Evolutionary conservation across 2,797 vertebrate species (phyloP).

Genomic region (Diplodus sargus): DNA sequence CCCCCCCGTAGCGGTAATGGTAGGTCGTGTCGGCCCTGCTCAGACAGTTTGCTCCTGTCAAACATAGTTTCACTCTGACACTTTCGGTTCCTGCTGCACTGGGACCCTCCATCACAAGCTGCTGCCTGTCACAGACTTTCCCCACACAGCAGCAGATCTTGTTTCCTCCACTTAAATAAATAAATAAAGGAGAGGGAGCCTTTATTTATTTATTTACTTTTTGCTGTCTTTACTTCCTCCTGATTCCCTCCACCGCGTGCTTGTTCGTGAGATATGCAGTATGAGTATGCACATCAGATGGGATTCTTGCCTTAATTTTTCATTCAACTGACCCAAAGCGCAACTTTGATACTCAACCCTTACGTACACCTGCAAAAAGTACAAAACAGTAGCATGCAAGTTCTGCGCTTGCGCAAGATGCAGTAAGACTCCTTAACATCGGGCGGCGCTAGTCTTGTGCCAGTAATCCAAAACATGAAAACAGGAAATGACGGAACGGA

Average conservation of each 20-base stretch:
- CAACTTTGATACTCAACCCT: neutral
- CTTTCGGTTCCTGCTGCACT: conserved; percentile 54
- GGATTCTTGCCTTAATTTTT: neutral
- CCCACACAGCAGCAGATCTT: conserved; percentile 35
- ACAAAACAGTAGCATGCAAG: too few relatives aligned
- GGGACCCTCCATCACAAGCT: conserved; percentile 66
- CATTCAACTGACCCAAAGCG: neutral
- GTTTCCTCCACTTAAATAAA: conserved; percentile 40
- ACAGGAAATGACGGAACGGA: too few relatives aligned
- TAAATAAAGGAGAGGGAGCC: too few relatives aligned
- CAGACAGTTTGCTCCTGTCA: conserved; percentile 72
- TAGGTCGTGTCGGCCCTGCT: conserved; percentile 58
- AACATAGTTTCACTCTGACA: conserved; percentile 67
- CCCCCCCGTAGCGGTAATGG: conserved; percentile 57
- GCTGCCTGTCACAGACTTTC: conserved; percentile 50
- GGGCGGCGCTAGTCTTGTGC: too few relatives aligned
- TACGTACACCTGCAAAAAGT: too few relatives aligned
- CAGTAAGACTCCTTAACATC: too few relatives aligned
- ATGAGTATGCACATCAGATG: neutral
- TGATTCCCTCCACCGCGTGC: neutral
- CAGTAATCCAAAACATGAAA: too few relatives aligned
- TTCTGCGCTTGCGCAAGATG: too few relatives aligned
- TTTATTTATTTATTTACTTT: neutral
- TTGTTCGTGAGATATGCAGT: neutral
- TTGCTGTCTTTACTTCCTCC: neutral